Percentiles rank a stretch among this genome's conserved stretches.
Evolutionary conservation across 1,140 invertebrate genomes (phyloP).

Genomic region (Cyclina sinensis): DNA sequence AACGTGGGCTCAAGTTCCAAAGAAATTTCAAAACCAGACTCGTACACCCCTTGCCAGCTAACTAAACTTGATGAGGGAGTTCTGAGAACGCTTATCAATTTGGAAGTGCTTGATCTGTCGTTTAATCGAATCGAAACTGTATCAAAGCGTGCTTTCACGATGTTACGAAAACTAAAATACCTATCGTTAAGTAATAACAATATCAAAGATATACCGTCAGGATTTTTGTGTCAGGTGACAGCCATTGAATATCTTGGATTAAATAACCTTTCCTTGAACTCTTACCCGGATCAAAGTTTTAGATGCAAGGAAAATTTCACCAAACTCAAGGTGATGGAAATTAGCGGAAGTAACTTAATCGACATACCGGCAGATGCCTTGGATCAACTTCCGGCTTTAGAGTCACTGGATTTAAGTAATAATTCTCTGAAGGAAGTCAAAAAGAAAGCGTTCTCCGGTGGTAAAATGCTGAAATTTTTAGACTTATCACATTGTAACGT

Average conservation of each 20-base stretch:
- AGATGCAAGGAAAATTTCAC: conserved; percentile 43
- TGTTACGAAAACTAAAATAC: conserved; percentile 43
- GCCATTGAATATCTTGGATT: conserved; percentile 26
- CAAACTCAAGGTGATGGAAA: not conserved
- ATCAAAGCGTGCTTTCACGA: not conserved
- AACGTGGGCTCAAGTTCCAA: not conserved
- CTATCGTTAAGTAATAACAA: conserved; percentile 24
- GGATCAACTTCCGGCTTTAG: not conserved
- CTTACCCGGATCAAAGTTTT: conserved; percentile 11
- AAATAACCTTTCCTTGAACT: not conserved
- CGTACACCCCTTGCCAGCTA: not conserved
- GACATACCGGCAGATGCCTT: conserved; percentile 17
- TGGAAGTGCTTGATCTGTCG: conserved; percentile 59
- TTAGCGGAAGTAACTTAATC: not conserved
- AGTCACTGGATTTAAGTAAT: conserved; percentile 23
- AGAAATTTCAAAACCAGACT: not conserved
- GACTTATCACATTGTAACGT: conserved; percentile 14
- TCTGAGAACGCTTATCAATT: not conserved
- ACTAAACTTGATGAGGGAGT: not conserved
- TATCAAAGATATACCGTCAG: conserved; percentile 9
- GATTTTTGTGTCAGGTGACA: conserved; percentile 20
- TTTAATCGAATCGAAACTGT: conserved; percentile 21
- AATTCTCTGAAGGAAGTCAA: not conserved
- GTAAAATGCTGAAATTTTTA: conserved; percentile 3
- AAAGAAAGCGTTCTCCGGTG: conserved; percentile 36